These are phyloP conservation scores for Morone saxatilis DNA, from an alignment of 2,113 vertebrate species.

Conservation along the genomic window DNA sequence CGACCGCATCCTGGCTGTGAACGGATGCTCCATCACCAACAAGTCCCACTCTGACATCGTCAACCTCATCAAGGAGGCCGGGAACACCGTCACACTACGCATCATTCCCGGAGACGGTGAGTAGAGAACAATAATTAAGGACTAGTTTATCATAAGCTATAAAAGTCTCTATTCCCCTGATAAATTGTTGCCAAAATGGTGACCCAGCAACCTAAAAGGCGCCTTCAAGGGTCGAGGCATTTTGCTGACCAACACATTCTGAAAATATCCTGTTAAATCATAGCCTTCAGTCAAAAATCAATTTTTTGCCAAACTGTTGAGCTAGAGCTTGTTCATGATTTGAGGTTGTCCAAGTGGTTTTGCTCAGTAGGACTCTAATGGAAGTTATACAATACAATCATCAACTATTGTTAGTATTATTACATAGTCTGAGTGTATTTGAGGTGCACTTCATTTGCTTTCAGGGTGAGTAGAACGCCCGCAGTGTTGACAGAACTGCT, in stretches of 20 bases:
- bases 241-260: background rate
- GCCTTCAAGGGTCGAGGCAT: background rate
- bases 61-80: slow-evolving; percentile 99
- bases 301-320: background rate
- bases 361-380: background rate
- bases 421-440: background rate
- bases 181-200: background rate
- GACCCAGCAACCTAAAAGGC: background rate
- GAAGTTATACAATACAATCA: background rate
- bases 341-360: background rate
- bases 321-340: background rate
- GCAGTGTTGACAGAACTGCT: slow-evolving; percentile 42
- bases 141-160: background rate
- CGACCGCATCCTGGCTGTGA: slow-evolving; percentile 98
- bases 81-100: slow-evolving; percentile 97
- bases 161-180: background rate
- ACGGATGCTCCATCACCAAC: slow-evolving; percentile 98
- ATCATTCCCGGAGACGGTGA: slow-evolving; percentile 99
- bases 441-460: slow-evolving; percentile 26
- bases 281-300: background rate
- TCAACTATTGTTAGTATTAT: background rate
- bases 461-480: slow-evolving; percentile 31
- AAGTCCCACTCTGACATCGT: slow-evolving; percentile 99
- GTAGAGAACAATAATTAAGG: slow-evolving; percentile 5
- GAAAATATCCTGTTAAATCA: background rate